phyloP scores from a whole-genome alignment of 2,113 vertebrate species.

The Cyprinodon variegatus region DNA sequence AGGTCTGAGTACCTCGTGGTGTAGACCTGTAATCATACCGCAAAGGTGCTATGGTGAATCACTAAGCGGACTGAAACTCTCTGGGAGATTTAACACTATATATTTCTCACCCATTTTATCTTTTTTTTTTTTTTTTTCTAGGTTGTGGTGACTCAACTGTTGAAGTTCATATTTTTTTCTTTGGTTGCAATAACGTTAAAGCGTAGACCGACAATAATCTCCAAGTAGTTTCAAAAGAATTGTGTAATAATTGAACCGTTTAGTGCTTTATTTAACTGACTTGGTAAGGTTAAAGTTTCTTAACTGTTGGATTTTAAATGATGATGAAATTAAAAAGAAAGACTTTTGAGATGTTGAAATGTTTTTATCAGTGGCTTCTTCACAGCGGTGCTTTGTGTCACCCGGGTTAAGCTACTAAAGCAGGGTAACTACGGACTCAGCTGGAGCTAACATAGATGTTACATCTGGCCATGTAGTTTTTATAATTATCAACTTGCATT shows the following conservation, averaged over 20 bases:
- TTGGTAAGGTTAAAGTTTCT: too few species aligned
- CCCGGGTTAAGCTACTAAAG: background rate
- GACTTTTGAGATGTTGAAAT: background rate
- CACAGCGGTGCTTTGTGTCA: background rate
- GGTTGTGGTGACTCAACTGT: conserved; percentile 53
- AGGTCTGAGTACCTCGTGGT: background rate
- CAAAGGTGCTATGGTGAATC: conserved; percentile 20
- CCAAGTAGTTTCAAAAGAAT: background rate
- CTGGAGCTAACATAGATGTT: background rate
- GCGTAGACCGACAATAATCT: conserved; percentile 5
- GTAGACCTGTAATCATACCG: background rate
- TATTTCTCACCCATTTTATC: conserved; percentile 33
- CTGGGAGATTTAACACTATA: background rate
- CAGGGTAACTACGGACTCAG: background rate
- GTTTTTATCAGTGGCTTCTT: background rate
- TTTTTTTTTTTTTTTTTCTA: conserved; percentile 62
- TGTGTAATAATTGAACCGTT: background rate
- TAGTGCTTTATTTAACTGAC: background rate
- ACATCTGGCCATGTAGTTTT: background rate
- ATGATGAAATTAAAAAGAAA: background rate
- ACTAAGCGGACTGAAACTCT: conserved; percentile 19
- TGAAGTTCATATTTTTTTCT: conserved; percentile 50
- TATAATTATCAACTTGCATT: background rate
- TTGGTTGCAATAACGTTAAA: conserved; percentile 46
- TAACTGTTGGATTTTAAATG: background rate